Conservation (phyloP, 2,888 invertebrate genomes). For the Lapara coniferarum region DNA sequence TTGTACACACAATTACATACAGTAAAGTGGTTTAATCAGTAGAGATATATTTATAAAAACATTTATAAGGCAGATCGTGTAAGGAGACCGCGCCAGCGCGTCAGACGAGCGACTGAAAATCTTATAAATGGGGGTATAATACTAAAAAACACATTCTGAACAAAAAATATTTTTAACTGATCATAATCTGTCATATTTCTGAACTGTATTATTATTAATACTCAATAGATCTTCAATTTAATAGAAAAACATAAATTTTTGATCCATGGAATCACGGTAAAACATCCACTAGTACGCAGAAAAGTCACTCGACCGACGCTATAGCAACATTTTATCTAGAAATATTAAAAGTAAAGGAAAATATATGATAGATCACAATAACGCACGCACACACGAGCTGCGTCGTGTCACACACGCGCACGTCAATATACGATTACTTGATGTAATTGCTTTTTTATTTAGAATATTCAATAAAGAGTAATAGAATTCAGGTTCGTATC, state of each 20-base stretch:
- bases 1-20: constrained; percentile 44
- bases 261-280: not conserved
- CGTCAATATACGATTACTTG: constrained; percentile 37
- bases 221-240: not conserved
- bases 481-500: constrained; percentile 28
- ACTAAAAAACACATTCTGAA: not conserved
- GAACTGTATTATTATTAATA: not conserved
- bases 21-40: constrained; percentile 53
- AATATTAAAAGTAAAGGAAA: constrained; percentile 52
- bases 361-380: constrained; percentile 68
- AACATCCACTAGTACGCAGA: not conserved
- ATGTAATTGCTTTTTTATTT: constrained; percentile 68
- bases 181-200: too few relatives aligned
- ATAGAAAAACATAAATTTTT: not conserved
- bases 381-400: constrained; percentile 38
- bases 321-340: constrained; percentile 61
- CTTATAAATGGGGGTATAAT: constrained; percentile 26
- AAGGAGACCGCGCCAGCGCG: constrained; percentile 67
- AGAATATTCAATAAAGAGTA: constrained; percentile 57
- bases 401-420: constrained; percentile 34
- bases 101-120: constrained; percentile 41
- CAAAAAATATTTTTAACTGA: too few relatives aligned
- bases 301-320: constrained; percentile 50
- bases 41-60: constrained; percentile 77
- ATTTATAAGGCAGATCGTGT: constrained; percentile 80